Evolutionary conservation across 2,113 vertebrate genomes (phyloP), one percentile per base, ranked within the genome.

Genomic region (Columbina picui): DNA sequence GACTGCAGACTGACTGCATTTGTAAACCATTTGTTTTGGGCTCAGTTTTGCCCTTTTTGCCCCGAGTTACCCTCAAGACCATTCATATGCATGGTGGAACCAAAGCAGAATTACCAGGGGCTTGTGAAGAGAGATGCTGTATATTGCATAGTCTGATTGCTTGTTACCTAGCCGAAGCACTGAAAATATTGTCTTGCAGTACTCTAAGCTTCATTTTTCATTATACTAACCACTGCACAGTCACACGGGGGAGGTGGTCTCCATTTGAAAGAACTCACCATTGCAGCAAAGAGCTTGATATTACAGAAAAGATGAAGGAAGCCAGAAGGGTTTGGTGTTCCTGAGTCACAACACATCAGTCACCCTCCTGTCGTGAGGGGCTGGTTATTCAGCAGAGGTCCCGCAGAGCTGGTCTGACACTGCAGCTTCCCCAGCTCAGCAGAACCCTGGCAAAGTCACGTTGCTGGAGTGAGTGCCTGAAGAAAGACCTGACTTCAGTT

Each of bases 1-100:
- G 65, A 7, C 67, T 85, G 73, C 55, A 78, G 45, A 92, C 61
- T 75, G 80, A 91, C 52, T 50, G 57, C 27, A 19, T 53, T 95
- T 82, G 91, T 64, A 92, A 95, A 79, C 29, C 27, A 59, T 73
- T 84, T 85, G 27, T 32, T 93, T 57, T 30, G 52, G 75, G n/a
- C 34, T 93, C 52, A 27, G 15, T 75, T 95, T 89, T 87, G 47
- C 23, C 25, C 43, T 89, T 80, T 83, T 81, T 71, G 21, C 49
- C 69, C 3, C 0, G 19, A 71, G 16, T 45, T 65, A 39, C 36
- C 25, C 38, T 78, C 79, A 52, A 47, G n/a, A 12, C 55, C 32
- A 32, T 71, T 84, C 39, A 9, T 47, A 27, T 22, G 41, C 59
- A 30, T 52, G 56, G 12, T 73, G 39, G 49, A 65, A 82, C 56